Base-by-base conservation (phyloP, 35 echinoderm and acorn worm genomes). In the Apostichopus parvimensis region DNA sequence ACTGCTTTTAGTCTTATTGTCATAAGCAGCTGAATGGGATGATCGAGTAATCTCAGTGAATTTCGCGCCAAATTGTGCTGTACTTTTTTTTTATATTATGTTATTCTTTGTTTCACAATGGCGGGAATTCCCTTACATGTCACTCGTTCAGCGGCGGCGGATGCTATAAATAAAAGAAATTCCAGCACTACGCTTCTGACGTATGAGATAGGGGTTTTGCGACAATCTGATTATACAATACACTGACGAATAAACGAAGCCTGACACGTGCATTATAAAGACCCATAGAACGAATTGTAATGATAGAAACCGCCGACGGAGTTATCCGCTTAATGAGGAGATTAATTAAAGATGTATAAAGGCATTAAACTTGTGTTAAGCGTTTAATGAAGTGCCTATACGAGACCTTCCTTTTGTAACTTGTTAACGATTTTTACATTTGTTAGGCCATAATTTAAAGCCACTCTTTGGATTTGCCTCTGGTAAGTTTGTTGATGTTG, bases 41-140 rank as follows among this genome's bases (percentile, higher is more conserved):
- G 64, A 75, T 75, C 71, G 15, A 13, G 71, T 18, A 75, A 18
- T 18, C 17, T 12, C 18, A 68, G 71, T 18, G 17, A 20, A 18
- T 75, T 75, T 75, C 71, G 71, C 71, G 71, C 71, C 71, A 75
- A 75, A 75, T 75, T n/a, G 71, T 75, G 6, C 13, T 75, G 34
- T 45, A 45, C 34, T 61, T 61, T 61, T 12, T 28, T 28, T 28
- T 28, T 28, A 28, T 28, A 61, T 9, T 61, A 12, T 61, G 58
- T 61, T 61, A 12, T 75, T 75, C 71, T 75, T 75, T 75, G 71
- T 75, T 75, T 75, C 71, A 75, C 20, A 61, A 22, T 75, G 71
- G 71, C 71, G 71, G 71, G 71, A 75, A 75, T 75, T 18, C 71
- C 71, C 12, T 75, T 75, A 75, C 71, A 75, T 75, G 6, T 75